Evolutionary conservation across 1,140 invertebrate genomes (phyloP), one percentile per base, ranked within the genome.

Genomic region (Tigriopus japonicus): DNA sequence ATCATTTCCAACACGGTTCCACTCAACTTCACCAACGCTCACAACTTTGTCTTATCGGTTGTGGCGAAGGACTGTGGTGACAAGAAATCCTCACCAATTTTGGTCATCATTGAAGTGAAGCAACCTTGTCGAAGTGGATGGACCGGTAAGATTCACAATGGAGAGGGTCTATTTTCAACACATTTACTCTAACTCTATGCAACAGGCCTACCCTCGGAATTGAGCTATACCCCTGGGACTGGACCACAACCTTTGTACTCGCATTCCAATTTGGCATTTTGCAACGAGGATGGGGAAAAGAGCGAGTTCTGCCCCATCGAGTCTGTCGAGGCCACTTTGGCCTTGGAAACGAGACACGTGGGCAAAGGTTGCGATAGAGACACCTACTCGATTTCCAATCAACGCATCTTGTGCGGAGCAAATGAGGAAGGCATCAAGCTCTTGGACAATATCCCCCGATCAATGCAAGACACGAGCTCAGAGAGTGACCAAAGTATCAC

Each of bases 41-140:
- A 92, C 72, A 97, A 95, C 72, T 89, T 94, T 72, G 95, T 96
- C 63, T 75, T 97, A n/a, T 86, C 84, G 13, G 88, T 95, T 40
- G 87, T 93, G n/a, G 92, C 91, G 0, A 91, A 88, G 69, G 91
- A 96, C 70, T 96, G 92, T 69, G 89, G 88, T 14, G 91, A 90
- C 83, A 88, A 87, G 68, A 68, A 72, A 15, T 81, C 79, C 1
- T 78, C 85, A 6, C 88, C 90, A 0, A 86, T 91, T 1, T 86
- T 94, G 80, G 87, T 96, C 63, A 96, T 88, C 66, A 86, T 96
- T 68, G 87, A 90, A 73, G 87, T 97, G 13, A 81, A 80, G 70
- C 77, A 82, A 62, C 78, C 80, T 42, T 87, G 84, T 68, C 75
- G 77, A 54, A 74, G 80, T 40, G 83, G 83, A 51, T 86, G 84